phyloP scores from a whole-genome alignment of 2,113 vertebrate genomes.

The Thunnus maccoyii region DNA sequence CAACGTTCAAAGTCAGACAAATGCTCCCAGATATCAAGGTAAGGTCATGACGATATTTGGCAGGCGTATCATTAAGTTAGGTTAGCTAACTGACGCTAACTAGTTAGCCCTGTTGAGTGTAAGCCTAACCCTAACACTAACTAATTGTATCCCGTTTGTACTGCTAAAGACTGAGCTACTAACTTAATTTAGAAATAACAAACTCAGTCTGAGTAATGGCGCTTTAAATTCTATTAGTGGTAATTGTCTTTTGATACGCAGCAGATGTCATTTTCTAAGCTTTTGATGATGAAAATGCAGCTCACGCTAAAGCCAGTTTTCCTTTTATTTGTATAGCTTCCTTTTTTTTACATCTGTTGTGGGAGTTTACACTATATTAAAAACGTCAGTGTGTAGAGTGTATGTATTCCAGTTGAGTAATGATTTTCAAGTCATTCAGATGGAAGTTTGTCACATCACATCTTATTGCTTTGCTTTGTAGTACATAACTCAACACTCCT shows the following conservation, averaged over 20 bases:
- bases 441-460: background rate
- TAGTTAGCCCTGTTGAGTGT: background rate
- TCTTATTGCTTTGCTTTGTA: background rate
- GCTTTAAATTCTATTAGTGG: background rate
- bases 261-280: background rate
- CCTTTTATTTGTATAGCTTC: background rate
- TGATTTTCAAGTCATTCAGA: background rate
- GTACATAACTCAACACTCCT: background rate
- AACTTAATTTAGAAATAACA: background rate
- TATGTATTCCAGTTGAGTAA: background rate
- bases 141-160: background rate
- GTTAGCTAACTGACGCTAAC: conserved; percentile 14
- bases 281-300: background rate
- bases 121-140: background rate
- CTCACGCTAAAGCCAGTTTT: background rate
- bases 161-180: background rate
- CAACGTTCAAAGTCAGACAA: conserved; percentile 88
- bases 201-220: background rate
- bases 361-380: no score
- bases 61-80: no score
- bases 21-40: conserved; percentile 87
- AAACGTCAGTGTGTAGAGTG: no score
- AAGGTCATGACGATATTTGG: conserved; percentile 33
- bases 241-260: no score
- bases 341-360: background rate